A percentile compares a stretch with the other conserved stretches of the same genome.
These are phyloP conservation scores for Myathropa florea DNA, from an alignment of 2,888 invertebrate genomes.

Conservation along the genomic window DNA sequence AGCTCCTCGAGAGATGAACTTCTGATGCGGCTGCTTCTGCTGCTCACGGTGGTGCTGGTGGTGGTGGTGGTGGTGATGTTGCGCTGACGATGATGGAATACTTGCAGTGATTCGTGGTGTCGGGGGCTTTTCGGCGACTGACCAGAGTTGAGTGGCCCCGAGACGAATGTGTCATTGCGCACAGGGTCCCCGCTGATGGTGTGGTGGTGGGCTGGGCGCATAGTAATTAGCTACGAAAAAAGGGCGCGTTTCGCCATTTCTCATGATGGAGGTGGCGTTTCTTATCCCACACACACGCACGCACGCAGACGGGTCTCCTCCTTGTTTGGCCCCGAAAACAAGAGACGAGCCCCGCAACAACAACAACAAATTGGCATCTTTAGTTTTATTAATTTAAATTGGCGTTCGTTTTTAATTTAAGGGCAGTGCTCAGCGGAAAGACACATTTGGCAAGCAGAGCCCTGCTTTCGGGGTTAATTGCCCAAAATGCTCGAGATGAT, in stretches of 20 bases:
- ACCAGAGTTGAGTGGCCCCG: conserved; percentile 66
- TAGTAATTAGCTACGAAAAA: conserved; percentile 71
- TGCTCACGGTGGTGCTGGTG: not conserved
- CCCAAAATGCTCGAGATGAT: conserved; percentile 52
- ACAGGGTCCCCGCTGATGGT: conserved; percentile 23
- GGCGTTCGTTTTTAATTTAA: conserved; percentile 68
- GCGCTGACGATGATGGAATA: conserved; percentile 68
- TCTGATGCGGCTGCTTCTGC: conserved; percentile 34
- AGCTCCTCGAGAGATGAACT: conserved; percentile 13
- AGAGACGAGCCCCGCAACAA: conserved; percentile 2
- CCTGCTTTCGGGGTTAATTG: conserved; percentile 63
- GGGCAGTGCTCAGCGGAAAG: conserved; percentile 13
- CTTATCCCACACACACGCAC: conserved; percentile 6
- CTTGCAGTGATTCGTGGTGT: conserved; percentile 62
- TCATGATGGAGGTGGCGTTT: conserved; percentile 66
- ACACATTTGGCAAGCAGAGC: conserved; percentile 10
- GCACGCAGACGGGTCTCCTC: conserved; percentile 9
- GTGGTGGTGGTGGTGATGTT: conserved; percentile 58
- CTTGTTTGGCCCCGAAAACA: conserved; percentile 23
- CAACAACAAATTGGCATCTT: conserved; percentile 54
- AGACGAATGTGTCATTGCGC: conserved; percentile 67
- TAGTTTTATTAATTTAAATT: conserved; percentile 70
- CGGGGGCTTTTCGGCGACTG: conserved; percentile 60
- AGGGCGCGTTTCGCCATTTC: conserved; percentile 68
- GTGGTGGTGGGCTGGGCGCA: conserved; percentile 64